phyloP scores from a whole-genome alignment of 2,797 vertebrate genomes.

The Anabacerthia variegaticeps region DNA sequence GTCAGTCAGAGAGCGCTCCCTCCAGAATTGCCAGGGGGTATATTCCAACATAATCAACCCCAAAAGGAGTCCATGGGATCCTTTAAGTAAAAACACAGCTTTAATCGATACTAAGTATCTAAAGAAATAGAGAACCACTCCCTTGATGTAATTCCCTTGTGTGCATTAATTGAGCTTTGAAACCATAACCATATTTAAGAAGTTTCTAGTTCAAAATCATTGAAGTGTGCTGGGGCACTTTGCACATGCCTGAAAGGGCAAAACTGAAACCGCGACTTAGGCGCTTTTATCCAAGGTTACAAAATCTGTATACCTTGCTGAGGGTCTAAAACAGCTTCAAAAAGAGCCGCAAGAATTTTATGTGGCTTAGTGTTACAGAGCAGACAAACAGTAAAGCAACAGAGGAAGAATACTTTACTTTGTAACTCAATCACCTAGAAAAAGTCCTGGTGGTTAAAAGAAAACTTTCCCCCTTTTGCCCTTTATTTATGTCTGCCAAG shows the following conservation, averaged over 20 bases:
- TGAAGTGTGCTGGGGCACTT: slow-evolving; percentile 38
- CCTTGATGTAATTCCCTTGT: slow-evolving; percentile 48
- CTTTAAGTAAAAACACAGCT: slow-evolving; percentile 8
- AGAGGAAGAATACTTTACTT: slow-evolving; percentile 78
- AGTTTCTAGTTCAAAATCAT: slow-evolving; percentile 58
- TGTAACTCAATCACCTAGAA: slow-evolving; percentile 75
- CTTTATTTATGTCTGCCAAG: neutral
- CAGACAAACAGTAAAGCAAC: slow-evolving; percentile 82
- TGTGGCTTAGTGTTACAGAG: slow-evolving; percentile 84
- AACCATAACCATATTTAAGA: slow-evolving; percentile 57
- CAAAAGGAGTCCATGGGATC: neutral
- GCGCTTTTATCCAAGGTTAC: slow-evolving; percentile 71
- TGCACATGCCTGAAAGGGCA: slow-evolving; percentile 55
- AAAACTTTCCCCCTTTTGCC: slow-evolving; percentile 59
- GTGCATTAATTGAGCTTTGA: slow-evolving; percentile 58
- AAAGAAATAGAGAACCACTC: slow-evolving; percentile 12
- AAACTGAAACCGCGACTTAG: slow-evolving; percentile 52
- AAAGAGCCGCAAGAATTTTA: slow-evolving; percentile 82
- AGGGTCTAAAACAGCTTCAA: slow-evolving; percentile 90
- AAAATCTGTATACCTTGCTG: slow-evolving; percentile 73
- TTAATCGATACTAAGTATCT: slow-evolving; percentile 35
- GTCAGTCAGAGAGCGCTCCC: neutral
- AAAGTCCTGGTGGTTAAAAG: slow-evolving; percentile 66
- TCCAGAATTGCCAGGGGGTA: neutral
- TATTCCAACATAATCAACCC: neutral